These are phyloP conservation scores for Montipora cactus DNA, from an alignment of 64 coral and sea anemone genomes.

Conservation along the genomic window DNA sequence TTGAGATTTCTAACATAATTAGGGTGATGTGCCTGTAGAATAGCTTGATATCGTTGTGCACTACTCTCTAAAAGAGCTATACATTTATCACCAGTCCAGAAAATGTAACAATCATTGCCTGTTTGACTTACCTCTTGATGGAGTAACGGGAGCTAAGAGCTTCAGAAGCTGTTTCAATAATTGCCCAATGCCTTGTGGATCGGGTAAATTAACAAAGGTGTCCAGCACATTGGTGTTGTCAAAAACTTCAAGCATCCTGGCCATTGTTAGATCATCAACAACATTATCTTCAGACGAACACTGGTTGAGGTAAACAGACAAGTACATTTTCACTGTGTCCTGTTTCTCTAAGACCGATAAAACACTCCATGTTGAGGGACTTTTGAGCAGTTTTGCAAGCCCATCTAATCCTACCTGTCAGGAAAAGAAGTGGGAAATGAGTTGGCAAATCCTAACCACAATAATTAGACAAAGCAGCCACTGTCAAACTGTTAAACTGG, in stretches of 20 bases:
- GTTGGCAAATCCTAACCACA: not conserved
- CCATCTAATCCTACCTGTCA: slow-evolving; percentile 12
- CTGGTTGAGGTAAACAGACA: slow-evolving; percentile 13
- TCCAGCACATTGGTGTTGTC: slow-evolving; percentile 37
- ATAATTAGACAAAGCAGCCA: no score
- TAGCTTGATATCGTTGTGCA: no score
- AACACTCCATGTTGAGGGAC: slow-evolving; percentile 39
- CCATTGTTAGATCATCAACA: slow-evolving; percentile 20
- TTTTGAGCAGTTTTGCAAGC: not conserved
- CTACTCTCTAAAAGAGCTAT: no score
- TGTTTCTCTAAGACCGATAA: slow-evolving; percentile 34
- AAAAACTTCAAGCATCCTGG: slow-evolving; percentile 68
- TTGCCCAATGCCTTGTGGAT: slow-evolving; percentile 24
- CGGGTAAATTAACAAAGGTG: slow-evolving; percentile 46
- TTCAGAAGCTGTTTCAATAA: slow-evolving; percentile 47
- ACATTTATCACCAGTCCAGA: not conserved
- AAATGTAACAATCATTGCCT: not conserved
- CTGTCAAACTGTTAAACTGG: no score
- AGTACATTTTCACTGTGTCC: slow-evolving; percentile 37
- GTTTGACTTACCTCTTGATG: slow-evolving; percentile 41
- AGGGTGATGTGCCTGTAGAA: no score
- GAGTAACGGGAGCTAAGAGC: slow-evolving; percentile 56
- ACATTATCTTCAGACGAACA: not conserved
- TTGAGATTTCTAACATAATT: no score
- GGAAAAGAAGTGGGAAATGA: not conserved